These are phyloP conservation scores for Leucophora obtusa DNA, from an alignment of 2,888 invertebrate species.

Conservation along the genomic window DNA sequence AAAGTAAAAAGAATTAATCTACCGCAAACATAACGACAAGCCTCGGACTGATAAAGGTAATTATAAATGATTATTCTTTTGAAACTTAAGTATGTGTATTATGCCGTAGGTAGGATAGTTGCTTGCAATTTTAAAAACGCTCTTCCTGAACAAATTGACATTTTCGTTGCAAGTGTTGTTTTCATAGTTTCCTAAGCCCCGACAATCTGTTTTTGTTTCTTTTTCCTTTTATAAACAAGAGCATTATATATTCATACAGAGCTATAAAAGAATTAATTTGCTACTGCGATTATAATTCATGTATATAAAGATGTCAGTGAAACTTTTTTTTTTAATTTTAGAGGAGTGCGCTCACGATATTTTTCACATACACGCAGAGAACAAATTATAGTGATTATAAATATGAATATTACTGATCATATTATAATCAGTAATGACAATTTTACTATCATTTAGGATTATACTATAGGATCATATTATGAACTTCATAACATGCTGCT, in stretches of 20 bases:
- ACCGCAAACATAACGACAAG: conserved; percentile 60
- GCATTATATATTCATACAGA: conserved; percentile 7
- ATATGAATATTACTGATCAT: too few species aligned
- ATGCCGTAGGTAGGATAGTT: conserved; percentile 51
- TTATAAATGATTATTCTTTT: conserved; percentile 61
- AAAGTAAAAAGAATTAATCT: conserved; percentile 49
- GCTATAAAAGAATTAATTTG: not conserved
- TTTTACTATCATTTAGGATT: too few species aligned
- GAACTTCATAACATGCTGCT: too few species aligned
- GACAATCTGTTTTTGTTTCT: conserved; percentile 52
- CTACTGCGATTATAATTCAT: not conserved
- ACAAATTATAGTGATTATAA: too few species aligned
- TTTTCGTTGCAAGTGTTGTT: conserved; percentile 62
- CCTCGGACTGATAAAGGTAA: conserved; percentile 59
- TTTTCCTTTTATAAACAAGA: conserved; percentile 47
- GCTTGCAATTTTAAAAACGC: conserved; percentile 52
- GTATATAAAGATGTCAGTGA: too few species aligned
- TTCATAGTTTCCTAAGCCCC: conserved; percentile 57
- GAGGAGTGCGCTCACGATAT: too few species aligned
- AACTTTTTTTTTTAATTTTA: too few species aligned
- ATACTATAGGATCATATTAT: too few species aligned
- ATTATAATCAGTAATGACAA: too few species aligned
- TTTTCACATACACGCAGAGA: too few species aligned
- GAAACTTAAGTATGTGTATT: conserved; percentile 29
- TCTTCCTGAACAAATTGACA: conserved; percentile 65